Evolutionary conservation across 2,797 vertebrate species (phyloP).

Genomic region (Oophaga sylvatica): DNA sequence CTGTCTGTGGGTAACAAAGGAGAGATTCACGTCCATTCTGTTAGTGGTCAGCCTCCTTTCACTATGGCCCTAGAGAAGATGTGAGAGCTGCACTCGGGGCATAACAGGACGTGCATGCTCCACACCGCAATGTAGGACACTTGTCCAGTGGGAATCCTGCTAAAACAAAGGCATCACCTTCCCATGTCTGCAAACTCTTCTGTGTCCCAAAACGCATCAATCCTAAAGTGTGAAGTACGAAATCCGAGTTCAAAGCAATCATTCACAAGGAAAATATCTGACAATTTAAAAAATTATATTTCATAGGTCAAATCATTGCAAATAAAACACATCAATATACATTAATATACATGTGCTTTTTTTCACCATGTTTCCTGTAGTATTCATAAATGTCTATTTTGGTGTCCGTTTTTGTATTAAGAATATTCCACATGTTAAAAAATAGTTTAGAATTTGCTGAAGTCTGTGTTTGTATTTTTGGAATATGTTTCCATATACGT

Average conservation of each 20-base stretch:
- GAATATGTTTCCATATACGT: too few relatives aligned
- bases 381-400: background rate
- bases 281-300: background rate
- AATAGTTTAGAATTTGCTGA: too few relatives aligned
- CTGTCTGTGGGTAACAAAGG: conserved; percentile 76
- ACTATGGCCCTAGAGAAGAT: conserved; percentile 65
- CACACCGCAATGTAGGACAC: conserved; percentile 58
- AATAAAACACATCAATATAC: background rate
- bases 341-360: background rate
- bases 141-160: conserved; percentile 37
- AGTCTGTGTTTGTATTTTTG: too few relatives aligned
- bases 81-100: conserved; percentile 46
- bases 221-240: background rate
- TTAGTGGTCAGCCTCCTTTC: conserved; percentile 51
- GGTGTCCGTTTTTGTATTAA: background rate
- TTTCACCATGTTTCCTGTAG: too few relatives aligned
- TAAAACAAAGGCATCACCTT: conserved; percentile 6
- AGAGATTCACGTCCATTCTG: conserved; percentile 71
- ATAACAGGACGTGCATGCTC: conserved; percentile 57
- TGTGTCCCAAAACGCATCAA: background rate
- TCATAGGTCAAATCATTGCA: background rate
- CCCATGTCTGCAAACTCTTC: background rate
- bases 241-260: background rate
- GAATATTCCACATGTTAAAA: background rate
- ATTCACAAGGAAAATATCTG: background rate